Percentiles rank a stretch among this genome's conserved stretches.
phyloP scores from a whole-genome alignment of 2,888 invertebrate species.

The Ethmia dodecea region DNA sequence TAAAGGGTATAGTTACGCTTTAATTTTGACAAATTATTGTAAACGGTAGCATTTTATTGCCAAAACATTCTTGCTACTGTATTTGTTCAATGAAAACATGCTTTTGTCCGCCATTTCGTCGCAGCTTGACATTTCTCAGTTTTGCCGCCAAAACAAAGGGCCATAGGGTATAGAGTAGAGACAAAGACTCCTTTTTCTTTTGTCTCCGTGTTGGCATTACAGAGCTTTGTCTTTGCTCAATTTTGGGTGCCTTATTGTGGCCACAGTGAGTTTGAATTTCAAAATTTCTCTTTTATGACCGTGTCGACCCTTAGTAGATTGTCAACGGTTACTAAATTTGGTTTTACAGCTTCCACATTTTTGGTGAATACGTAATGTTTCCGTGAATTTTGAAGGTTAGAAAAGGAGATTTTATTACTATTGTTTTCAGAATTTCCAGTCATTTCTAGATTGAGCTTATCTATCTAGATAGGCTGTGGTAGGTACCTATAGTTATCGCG shows the following conservation, averaged over 20 bases:
- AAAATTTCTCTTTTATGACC: conserved; percentile 61
- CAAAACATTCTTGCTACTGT: conserved; percentile 32
- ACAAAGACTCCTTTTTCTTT: conserved; percentile 23
- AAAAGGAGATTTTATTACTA: no score
- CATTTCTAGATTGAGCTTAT: no score
- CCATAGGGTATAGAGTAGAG: conserved; percentile 24
- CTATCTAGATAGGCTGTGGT: no score
- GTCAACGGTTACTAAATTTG: conserved; percentile 29
- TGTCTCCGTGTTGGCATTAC: conserved; percentile 49
- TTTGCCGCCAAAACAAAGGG: conserved; percentile 53
- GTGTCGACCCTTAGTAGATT: conserved; percentile 17
- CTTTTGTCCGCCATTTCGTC: conserved; percentile 40
- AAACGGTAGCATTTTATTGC: conserved; percentile 60
- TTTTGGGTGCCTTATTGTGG: conserved; percentile 62
- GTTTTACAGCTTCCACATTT: conserved; percentile 65
- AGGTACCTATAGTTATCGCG: no score
- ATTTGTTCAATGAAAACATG: conserved; percentile 24
- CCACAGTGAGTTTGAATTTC: conserved; percentile 31
- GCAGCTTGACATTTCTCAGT: conserved; percentile 55
- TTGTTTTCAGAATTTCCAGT: no score
- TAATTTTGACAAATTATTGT: conserved; percentile 52
- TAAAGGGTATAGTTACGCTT: no score
- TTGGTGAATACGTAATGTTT: conserved; percentile 35
- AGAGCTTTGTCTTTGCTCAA: conserved; percentile 67
- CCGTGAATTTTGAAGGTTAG: not conserved